A percentile compares a stretch with the other conserved stretches of the same genome.
These are phyloP conservation scores for Amaurobius ferox DNA, from an alignment of 2,888 invertebrate genomes.

Conservation along the genomic window DNA sequence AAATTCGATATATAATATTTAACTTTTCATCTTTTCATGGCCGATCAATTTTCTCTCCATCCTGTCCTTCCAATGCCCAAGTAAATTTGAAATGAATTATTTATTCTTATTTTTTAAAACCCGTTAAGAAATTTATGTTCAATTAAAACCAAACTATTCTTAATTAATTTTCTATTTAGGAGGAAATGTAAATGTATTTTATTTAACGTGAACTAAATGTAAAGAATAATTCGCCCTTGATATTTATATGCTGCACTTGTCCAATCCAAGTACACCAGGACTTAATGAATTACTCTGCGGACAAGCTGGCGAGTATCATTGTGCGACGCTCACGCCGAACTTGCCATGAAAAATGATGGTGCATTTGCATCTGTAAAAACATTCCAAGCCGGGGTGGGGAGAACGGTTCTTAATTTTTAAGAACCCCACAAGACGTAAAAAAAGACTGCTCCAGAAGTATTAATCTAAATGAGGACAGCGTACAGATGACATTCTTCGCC, in stretches of 20 bases:
- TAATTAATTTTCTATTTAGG: too few relatives aligned
- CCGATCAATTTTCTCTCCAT: too few relatives aligned
- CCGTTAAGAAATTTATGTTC: too few relatives aligned
- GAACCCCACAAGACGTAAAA: conserved; percentile 4
- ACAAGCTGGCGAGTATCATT: neutral
- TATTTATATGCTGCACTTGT: neutral
- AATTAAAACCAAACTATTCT: too few relatives aligned
- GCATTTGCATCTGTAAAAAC: conserved; percentile 37
- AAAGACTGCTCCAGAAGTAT: conserved; percentile 7
- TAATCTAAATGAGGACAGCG: conserved; percentile 39
- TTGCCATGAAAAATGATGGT: conserved; percentile 18
- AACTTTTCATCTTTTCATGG: too few relatives aligned
- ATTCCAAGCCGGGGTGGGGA: neutral
- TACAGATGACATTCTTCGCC: conserved; percentile 37
- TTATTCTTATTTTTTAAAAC: too few relatives aligned
- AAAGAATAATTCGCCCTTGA: neutral
- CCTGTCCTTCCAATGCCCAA: too few relatives aligned
- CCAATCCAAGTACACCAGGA: neutral
- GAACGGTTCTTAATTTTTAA: conserved; percentile 28
- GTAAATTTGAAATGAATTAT: too few relatives aligned
- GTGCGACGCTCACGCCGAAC: too few relatives aligned
- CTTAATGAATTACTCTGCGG: neutral
- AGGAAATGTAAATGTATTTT: too few relatives aligned
- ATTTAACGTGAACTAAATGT: neutral
- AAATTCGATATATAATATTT: too few relatives aligned